Evolutionary conservation across 2,113 vertebrate species (phyloP), one percentile per base, ranked within the genome.

Genomic region (Astur gentilis): DNA sequence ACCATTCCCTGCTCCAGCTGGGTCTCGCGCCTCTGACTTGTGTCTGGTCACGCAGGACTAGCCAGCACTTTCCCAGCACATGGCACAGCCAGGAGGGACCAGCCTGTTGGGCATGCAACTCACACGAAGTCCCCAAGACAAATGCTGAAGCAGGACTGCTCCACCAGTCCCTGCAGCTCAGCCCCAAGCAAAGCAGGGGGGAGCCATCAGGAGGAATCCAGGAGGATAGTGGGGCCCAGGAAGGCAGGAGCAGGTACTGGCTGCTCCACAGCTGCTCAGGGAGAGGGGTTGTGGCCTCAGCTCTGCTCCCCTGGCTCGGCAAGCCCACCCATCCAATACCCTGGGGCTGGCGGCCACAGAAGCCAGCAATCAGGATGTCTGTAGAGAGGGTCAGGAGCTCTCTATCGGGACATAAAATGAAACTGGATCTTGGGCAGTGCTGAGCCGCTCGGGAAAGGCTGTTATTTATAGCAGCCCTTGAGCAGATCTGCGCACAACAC

Each of bases 71-170:
- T 50, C 25, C 65, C 6, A 7, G 66, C 40, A 50, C 0, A 0
- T 3, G 13, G 82, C 38, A 69, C 25, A 50, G 45, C 16, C 0
- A 1, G 47, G 64, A 60, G 29, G 50, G 80, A 75, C 11, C 23
- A 11, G 18, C 9, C 6, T 11, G 9, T 0, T 32, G 34, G 38
- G 36, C 47, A 45, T 29, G 73, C 13, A 64, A 60, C 38, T 22
- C 19, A 1, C 29, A 27, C 0, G 0, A 52, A 66, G 36, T 2
- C 25, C 20, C 45, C 34, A 21, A 31, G 50, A 57, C 4, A 54
- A 76, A 62, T 7, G 40, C 50, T 22, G 36, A n/a, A 78, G 12
- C 16, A 42, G 65, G 21, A 49, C 14, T 4, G 17, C 8, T 54
- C 44, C 16, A 9, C 13, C 1, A 0, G 20, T 47, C 11, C 31